Base-by-base conservation (phyloP, 2,888 invertebrate species). In the Nemotelus nigrinus region DNA sequence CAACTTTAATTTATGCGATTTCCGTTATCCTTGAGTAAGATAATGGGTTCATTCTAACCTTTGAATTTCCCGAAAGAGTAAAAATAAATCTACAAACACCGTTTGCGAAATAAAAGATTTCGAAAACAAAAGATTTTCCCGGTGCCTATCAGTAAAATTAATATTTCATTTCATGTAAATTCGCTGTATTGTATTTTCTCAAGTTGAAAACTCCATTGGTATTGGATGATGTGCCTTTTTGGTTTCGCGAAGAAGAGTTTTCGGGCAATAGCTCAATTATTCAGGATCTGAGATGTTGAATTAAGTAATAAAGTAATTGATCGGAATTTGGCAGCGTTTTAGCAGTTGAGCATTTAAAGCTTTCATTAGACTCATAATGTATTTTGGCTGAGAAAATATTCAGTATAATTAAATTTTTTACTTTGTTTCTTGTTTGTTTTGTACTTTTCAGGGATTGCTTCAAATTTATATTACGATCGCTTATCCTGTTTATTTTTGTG, bases 91-190 rank as follows among this genome's bases (percentile, higher is more conserved):
- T 48, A 67, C 10, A 43, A 67, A 47, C 47, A 47, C 48, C 43
- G 41, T 7, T 5, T 10, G 10, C n/a, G 47, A 47, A 47, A 67
- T 10, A 47, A 68, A 53, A 68, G 53, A 53, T 41, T 53, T 8
- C 8, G 7, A 8, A 45, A 58, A 72, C 72, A 72, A 72, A 72
- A 58, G 48, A 39, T 72, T 25, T 44, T 47, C 47, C 3, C 25
- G 7, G 5, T 5, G 58, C 72, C 72, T 72, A 72, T 72, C 72
- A 72, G 45, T 25, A 58, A 58, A 72, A 72, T 72, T 72, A 72
- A 72, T 72, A 72, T 72, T 72, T 72, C 72, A 72, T 72, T 58
- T 47, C 60, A 60, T 72, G 45, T 8, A 58, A 50, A 57, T 71
- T 71, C 45, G 57, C 25, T 5, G 65, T 25, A 71, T 71, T 55